Base-by-base conservation (phyloP, 2,888 invertebrate genomes). In the Zele albiditarsus region DNA sequence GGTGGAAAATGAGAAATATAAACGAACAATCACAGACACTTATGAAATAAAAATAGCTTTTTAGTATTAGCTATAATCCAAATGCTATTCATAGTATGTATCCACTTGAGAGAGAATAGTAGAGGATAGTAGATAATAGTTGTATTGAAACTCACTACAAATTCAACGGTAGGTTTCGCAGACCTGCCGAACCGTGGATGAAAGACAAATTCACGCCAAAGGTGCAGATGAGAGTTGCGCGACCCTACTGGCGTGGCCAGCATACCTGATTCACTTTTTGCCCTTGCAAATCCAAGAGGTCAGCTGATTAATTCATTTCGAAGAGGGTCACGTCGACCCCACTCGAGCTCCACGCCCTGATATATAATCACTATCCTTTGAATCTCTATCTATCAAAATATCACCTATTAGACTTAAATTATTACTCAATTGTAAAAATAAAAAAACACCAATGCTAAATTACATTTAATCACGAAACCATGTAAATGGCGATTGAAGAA, bases 171-270 rank as follows among this genome's bases (percentile, higher is more conserved):
- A 20, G 73, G 78, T 78, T 78, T 77, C 38, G 76, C 53, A 66
- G 74, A 74, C 65, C 67, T 62, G 53, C 3, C 27, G 27, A 60
- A 66, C 46, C 74, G 74, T 33, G 78, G 66, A 74, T 78, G 80
- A 60, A 76, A 71, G 65, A 77, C 76, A 75, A 86, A 86, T 77
- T 86, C 86, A 60, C 83, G 84, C 86, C 86, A 86, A 74, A 86
- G 84, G 58, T 80, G 82, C 68, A 83, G 78, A 81, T 86, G 84
- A 76, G 84, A 84, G 72, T 81, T 73, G 57, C 81, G 84, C 33
- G 82, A 81, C 46, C 75, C 78, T 74, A 79, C 80, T 79, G 82
- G 72, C 73, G 81, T 53, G 42, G 53, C 62, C 63, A 73, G 74
- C 80, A 79, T 78, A 74, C 77, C 77, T 73, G 46, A 67, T 69